Percentiles rank a stretch among this genome's conserved stretches.
Evolutionary conservation across 2,888 invertebrate species (phyloP).

Genomic region (Willowsia nigromaculata): DNA sequence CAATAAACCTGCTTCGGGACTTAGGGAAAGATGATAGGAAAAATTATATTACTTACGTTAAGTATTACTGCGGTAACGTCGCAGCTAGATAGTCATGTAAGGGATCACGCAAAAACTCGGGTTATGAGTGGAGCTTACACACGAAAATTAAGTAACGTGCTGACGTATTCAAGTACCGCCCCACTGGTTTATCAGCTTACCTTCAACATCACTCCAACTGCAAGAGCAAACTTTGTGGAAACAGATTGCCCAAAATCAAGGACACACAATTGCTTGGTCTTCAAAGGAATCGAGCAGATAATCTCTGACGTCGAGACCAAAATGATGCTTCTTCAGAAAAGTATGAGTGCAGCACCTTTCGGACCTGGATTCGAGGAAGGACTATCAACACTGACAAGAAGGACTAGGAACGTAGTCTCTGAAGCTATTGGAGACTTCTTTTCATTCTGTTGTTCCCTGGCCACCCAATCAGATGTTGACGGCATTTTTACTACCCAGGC

Average conservation of each 20-base stretch:
- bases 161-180: background rate
- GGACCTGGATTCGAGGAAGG: background rate
- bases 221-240: background rate
- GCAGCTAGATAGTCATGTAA: background rate
- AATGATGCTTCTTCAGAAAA: background rate
- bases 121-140: background rate
- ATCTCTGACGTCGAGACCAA: background rate
- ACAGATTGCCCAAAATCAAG: background rate
- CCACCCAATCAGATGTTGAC: background rate
- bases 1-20: background rate
- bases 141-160: background rate
- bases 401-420: background rate
- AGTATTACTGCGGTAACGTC: background rate
- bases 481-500: conserved; percentile 2
- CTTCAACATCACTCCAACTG: background rate
- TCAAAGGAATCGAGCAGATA: background rate
- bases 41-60: background rate
- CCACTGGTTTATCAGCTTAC: background rate
- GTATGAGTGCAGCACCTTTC: background rate
- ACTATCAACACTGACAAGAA: background rate
- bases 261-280: background rate
- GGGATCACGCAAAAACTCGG: too few relatives aligned
- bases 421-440: background rate
- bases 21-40: background rate
- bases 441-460: background rate